Conservation (phyloP, 2,888 invertebrate species). For the Drosophila eohydei region DNA sequence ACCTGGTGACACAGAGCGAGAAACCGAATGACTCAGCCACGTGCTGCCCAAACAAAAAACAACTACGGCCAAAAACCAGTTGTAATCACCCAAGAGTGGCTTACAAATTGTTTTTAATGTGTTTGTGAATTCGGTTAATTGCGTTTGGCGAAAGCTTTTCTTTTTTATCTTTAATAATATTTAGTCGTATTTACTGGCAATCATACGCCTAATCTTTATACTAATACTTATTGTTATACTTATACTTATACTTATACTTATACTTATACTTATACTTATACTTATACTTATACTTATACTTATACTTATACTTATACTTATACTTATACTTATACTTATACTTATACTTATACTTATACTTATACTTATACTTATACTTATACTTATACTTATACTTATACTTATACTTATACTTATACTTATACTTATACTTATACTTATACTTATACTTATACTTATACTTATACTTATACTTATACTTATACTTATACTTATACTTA, state of each 20-base stretch:
- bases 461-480: background rate
- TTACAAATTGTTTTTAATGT: slow-evolving; percentile 13
- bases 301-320: background rate
- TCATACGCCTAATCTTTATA: too few relatives aligned
- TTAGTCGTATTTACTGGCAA: too few relatives aligned
- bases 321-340: background rate
- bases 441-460: background rate
- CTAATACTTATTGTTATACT: too few relatives aligned
- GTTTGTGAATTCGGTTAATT: slow-evolving; percentile 6
- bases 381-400: background rate
- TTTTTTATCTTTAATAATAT: background rate
- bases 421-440: background rate
- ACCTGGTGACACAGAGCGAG: slow-evolving; percentile 57
- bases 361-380: background rate
- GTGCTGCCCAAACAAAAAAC: slow-evolving; percentile 7
- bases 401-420: background rate
- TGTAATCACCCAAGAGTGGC: slow-evolving; percentile 18
- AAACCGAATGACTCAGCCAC: slow-evolving; percentile 39
- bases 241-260: background rate
- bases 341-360: background rate
- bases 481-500: background rate
- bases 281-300: background rate
- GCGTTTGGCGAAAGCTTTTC: slow-evolving; percentile 13
- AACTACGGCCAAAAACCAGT: slow-evolving; percentile 24
- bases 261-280: background rate